These are phyloP conservation scores for Scaptodrosophila latifasciaeformis DNA, from an alignment of 2,888 invertebrate genomes.

Conservation along the genomic window DNA sequence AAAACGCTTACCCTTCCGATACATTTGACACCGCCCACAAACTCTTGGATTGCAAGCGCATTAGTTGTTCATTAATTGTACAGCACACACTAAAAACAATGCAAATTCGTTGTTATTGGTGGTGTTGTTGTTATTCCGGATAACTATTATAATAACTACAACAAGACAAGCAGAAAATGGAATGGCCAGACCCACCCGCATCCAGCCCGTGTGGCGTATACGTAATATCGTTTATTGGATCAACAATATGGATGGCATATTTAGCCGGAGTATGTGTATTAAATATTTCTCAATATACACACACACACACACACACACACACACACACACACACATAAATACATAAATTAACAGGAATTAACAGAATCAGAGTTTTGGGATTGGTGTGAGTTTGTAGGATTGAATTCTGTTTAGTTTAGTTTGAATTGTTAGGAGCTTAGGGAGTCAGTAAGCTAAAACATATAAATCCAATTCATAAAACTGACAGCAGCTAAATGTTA, in stretches of 20 bases:
- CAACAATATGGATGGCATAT: slow-evolving; percentile 33
- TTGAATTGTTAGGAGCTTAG: background rate
- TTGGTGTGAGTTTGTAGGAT: background rate
- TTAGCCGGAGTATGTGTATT: slow-evolving; percentile 24
- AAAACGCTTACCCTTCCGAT: no score
- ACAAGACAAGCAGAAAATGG: background rate
- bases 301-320: slow-evolving; percentile 4
- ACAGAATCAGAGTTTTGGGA: background rate
- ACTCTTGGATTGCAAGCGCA: background rate
- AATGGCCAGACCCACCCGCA: background rate
- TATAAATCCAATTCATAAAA: slow-evolving; percentile 46
- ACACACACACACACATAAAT: slow-evolving; percentile 7
- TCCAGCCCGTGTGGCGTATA: slow-evolving; percentile 37
- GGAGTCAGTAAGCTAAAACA: slow-evolving; percentile 32
- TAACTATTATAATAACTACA: slow-evolving; percentile 5
- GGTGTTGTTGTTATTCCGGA: background rate
- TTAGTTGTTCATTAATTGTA: slow-evolving; percentile 56
- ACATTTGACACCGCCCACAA: no score
- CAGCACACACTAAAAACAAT: slow-evolving; percentile 19
- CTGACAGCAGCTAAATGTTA: slow-evolving; percentile 42
- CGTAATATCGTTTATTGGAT: slow-evolving; percentile 57
- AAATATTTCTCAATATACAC: slow-evolving; percentile 34
- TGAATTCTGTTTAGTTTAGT: background rate
- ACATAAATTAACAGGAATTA: slow-evolving; percentile 51
- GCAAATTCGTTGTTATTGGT: background rate